Base-by-base conservation (phyloP, 1,140 invertebrate species). In the Nymphalis io region DNA sequence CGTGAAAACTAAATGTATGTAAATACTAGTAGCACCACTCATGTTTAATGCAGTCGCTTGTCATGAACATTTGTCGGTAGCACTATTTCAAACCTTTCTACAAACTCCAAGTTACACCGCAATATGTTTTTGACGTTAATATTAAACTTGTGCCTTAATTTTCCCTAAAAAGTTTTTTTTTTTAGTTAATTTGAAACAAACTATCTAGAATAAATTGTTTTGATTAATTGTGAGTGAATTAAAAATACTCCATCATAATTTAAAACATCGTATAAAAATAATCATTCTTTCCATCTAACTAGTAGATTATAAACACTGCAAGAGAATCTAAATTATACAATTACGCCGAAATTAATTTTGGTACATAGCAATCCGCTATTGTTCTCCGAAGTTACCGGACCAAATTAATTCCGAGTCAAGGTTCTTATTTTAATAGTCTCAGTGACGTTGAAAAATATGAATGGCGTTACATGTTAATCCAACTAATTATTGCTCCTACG, bases 51-150 rank as follows among this genome's bases (percentile, higher is more conserved):
- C 87, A 89, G 74, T 74, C 77, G 81, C 73, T 75, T 88, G 87
- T 89, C 88, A 84, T 83, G 82, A 87, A 89, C 87, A 89, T 87
- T 90, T 89, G 87, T 90, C 87, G 84, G 83, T 85, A 77, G 79
- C 80, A 84, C 80, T 87, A 85, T 84, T 88, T 86, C 80, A 85
- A 78, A 82, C 76, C 76, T 82, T 79, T 74, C 68, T 83, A 79
- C 75, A 71, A 74, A 74, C 64, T 67, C 53, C 51, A 53, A 57
- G 61, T 64, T 70, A 63, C 68, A 62, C 68, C 62, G 61, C 68
- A 70, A 60, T 70, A 58, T 70, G 68, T 65, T 70, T 70, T 70
- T 44, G 55, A 70, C 62, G 68, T 63, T 44, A 59, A 65, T 66
- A 58, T 44, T 38, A 51, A 63, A 70, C 44, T 64, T 53, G 33